Evolutionary conservation across 2,888 invertebrate species (phyloP), one percentile per base, ranked within the genome.

Genomic region (Parnassius glacialis): DNA sequence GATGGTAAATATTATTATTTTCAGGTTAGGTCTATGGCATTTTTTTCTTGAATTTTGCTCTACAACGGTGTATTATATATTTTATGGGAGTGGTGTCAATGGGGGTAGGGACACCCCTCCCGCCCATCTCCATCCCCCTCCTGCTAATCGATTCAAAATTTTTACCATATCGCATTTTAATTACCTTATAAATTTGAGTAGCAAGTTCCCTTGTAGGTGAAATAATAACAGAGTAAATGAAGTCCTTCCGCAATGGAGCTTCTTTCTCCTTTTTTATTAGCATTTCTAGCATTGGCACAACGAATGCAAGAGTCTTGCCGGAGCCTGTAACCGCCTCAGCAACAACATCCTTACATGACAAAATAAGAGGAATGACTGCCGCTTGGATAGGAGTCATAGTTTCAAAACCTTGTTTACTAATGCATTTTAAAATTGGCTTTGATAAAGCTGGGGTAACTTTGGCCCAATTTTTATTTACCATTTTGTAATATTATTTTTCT

Each of bases 281-380:
- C 73, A 98, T 94, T 89, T 99, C 97, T 57, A 99, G 75, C 74
- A 98, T 83, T 0, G 99, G 99, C 52, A 99, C 94, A 11, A 99
- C 89, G 84, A 99, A 99, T 0, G 99, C 98, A 48, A 99, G 86
- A 0, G 99, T 99, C 90, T 99, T 99, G 0, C 99, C 99, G 68
- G 99, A 99, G 3, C 99, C 99, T 1, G 99, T 99, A 0, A 99
- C 97, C 3, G 99, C 99, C 87, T 99, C 99, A 0, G 97, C 99
- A 0, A 97, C 98, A 12, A 99, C 98, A 93, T 99, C 99, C 85
- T 98, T 99, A 73, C 97, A 96, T 10, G 94, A 94, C 59, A 99
- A 82, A 58, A 99, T 92, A 59, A 98, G 90, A 0, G 98, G 98
- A 74, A 98, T 98, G 60, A 96, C 95, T 0, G 97, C 97, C 5